phyloP scores from a whole-genome alignment of 2,888 invertebrate genomes.

The Micoletzkya japonica region DNA sequence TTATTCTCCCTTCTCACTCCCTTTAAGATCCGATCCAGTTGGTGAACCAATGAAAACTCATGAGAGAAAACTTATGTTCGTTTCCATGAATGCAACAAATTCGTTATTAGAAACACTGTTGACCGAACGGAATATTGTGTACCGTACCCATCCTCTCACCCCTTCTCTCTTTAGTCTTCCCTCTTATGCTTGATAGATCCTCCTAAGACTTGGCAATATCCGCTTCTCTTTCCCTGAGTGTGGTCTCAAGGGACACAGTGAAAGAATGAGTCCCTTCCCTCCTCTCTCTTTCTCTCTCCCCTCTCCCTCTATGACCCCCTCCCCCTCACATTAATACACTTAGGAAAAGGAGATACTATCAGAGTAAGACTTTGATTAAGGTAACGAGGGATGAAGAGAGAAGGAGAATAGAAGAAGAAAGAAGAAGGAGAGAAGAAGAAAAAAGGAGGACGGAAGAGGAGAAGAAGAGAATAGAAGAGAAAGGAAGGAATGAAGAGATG shows the following conservation, averaged over 20 bases:
- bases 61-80: too few species aligned
- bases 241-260: constrained; percentile 2
- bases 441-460: constrained; percentile 5
- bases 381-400: background rate
- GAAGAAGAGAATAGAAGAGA: constrained; percentile 5
- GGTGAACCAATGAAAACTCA: too few species aligned
- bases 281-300: too few species aligned
- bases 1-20: too few species aligned
- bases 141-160: background rate
- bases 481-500: constrained; percentile 4
- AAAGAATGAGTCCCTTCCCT: background rate
- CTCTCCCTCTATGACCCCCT: too few species aligned
- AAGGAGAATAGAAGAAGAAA: constrained; percentile 16
- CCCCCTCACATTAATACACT: too few species aligned
- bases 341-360: background rate
- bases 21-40: background rate
- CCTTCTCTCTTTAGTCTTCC: background rate
- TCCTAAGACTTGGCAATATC: background rate
- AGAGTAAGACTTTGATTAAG: background rate
- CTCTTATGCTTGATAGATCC: constrained; percentile 6
- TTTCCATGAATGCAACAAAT: too few species aligned
- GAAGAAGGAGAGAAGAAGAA: constrained; percentile 14
- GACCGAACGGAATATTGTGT: too few species aligned
- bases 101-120: too few species aligned
- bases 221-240: background rate